Conservation (phyloP, 2,888 invertebrate genomes). For the Incurvaria masculella region DNA sequence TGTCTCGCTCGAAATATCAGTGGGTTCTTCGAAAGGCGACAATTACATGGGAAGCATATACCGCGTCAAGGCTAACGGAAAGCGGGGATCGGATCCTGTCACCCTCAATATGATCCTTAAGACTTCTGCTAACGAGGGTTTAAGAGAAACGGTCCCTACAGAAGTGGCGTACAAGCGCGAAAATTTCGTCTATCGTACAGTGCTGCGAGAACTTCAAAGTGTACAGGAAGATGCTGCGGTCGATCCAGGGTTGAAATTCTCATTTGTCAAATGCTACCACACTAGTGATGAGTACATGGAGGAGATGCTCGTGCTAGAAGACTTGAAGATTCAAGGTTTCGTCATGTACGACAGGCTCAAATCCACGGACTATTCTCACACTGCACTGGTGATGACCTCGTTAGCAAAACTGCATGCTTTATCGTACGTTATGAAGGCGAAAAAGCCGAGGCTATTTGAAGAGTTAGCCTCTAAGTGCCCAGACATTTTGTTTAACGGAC, state of each 20-base stretch:
- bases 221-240: conserved; percentile 2
- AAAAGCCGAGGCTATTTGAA: conserved; percentile 9
- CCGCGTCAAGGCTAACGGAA: conserved; percentile 1
- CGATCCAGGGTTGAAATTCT: neutral
- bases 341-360: conserved; percentile 10
- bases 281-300: neutral
- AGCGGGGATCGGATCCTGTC: neutral
- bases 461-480: conserved; percentile 5
- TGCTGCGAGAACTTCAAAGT: conserved; percentile 5
- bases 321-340: conserved; percentile 13
- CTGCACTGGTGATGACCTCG: conserved; percentile 11
- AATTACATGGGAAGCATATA: conserved; percentile 6
- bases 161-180: conserved; percentile 4
- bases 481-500: neutral
- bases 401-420: conserved; percentile 19
- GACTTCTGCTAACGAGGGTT: neutral
- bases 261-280: conserved; percentile 5
- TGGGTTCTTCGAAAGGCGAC: conserved; percentile 5
- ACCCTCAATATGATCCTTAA: neutral
- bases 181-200: conserved; percentile 4
- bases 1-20: neutral
- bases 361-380: conserved; percentile 11
- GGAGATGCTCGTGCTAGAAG: conserved; percentile 16
- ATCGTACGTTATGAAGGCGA: conserved; percentile 16
- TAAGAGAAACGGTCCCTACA: conserved; percentile 3